These are phyloP conservation scores for Catocala nupta DNA, from an alignment of 2,888 invertebrate genomes.

Conservation along the genomic window DNA sequence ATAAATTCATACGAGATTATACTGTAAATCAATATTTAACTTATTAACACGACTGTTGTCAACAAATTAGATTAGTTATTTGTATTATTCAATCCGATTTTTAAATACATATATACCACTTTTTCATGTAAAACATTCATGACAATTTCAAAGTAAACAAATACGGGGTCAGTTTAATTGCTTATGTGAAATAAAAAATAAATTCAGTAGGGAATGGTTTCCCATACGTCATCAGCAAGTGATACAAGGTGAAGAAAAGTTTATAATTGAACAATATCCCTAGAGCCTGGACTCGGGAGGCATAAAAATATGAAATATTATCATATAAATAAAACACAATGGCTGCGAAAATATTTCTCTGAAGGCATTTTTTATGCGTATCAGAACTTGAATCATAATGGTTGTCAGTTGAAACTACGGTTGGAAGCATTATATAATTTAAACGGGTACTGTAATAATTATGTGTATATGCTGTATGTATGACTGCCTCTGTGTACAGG, in stretches of 20 bases:
- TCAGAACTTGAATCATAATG: slow-evolving; percentile 11
- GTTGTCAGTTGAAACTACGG: slow-evolving; percentile 15
- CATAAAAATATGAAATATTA: slow-evolving; percentile 12
- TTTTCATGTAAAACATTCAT: too few species aligned
- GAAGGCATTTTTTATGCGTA: slow-evolving; percentile 9
- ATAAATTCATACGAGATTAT: too few species aligned
- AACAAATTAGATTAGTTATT: slow-evolving; percentile 6
- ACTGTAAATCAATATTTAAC: too few species aligned
- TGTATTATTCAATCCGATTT: slow-evolving; percentile 6
- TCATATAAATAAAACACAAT: slow-evolving; percentile 12
- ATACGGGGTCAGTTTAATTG: not conserved
- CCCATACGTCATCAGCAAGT: slow-evolving; percentile 1
- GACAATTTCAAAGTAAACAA: too few species aligned
- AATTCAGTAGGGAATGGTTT: slow-evolving; percentile 5
- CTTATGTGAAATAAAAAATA: not conserved
- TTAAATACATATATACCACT: not conserved
- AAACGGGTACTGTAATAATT: slow-evolving; percentile 8
- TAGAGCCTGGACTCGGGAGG: not conserved
- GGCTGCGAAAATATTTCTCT: slow-evolving; percentile 7
- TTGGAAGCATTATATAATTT: slow-evolving; percentile 10
- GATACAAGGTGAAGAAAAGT: slow-evolving; percentile 12
- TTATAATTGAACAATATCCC: slow-evolving; percentile 14
- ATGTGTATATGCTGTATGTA: not conserved
- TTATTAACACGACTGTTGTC: too few species aligned
- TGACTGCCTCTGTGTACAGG: not conserved